Evolutionary conservation across 2,797 vertebrate genomes (phyloP).

Genomic region (Xyrichtys novacula): DNA sequence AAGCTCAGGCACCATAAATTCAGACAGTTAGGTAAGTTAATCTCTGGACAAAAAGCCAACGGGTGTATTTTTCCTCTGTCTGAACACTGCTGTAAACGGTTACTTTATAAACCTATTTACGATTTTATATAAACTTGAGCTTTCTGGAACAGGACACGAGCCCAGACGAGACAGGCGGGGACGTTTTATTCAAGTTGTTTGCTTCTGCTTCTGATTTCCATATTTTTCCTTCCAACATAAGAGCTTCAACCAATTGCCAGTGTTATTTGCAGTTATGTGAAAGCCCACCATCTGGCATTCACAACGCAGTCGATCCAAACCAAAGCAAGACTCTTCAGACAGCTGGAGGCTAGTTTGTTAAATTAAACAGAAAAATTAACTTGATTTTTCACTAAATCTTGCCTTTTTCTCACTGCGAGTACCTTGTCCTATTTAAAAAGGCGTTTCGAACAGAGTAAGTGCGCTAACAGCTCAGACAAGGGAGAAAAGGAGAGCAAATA

Average conservation of each 20-base stretch:
- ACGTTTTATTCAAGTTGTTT: constrained; percentile 52
- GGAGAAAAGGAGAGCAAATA: constrained; percentile 12
- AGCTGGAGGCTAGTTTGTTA: constrained; percentile 61
- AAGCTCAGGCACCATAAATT: constrained; percentile 5
- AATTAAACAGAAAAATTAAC: constrained; percentile 52
- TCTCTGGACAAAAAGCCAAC: background rate
- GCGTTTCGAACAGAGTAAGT: constrained; percentile 26
- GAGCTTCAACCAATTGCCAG: constrained; percentile 57
- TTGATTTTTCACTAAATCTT: constrained; percentile 37
- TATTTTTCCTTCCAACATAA: constrained; percentile 54
- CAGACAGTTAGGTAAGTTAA: constrained; percentile 12
- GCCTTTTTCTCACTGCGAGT: constrained; percentile 25
- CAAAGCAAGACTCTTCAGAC: constrained; percentile 62
- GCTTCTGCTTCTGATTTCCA: constrained; percentile 53
- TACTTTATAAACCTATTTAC: constrained; percentile 26
- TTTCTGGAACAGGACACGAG: constrained; percentile 36
- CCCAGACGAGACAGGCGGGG: constrained; percentile 37
- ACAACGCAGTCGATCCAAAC: constrained; percentile 59
- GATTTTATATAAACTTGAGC: constrained; percentile 45
- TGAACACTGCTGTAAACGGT: constrained; percentile 25
- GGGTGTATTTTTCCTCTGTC: constrained; percentile 15
- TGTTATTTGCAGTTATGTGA: constrained; percentile 65
- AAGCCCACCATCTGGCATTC: constrained; percentile 71
- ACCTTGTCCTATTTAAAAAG: constrained; percentile 40
- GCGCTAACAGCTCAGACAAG: constrained; percentile 7